Base-by-base conservation (phyloP, 30 jellyfish, hydroid and myxozoan genomes). In the Cassiopea andromeda region DNA sequence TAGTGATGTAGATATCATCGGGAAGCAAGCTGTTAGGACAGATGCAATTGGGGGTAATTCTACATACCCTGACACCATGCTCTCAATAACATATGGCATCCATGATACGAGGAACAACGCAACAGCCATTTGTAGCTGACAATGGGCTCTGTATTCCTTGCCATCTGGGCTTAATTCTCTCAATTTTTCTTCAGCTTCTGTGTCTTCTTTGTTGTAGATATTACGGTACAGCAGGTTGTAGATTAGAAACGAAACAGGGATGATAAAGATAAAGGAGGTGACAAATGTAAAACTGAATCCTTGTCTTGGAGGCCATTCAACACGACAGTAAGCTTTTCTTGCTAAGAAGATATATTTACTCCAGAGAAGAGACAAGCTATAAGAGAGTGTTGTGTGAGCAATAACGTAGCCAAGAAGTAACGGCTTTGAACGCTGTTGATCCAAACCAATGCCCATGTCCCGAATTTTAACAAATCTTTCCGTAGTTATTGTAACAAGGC, bases 241-340 rank as follows among this genome's bases (percentile, higher is more conserved):
- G 86, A 94, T 90, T 59, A 94, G 94, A 46, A 85, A 66, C 43
- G 98, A 94, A 6, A 94, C 98, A 2, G 98, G 98, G 60, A 94
- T 79, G 86, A 94, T 90, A 78, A 94, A 94, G 12, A 94, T 82
- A 54, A 94, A 94, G 7, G 98, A 94, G 14, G 98, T 73, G 82
- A 94, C 43, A 78, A 94, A 94, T 2, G 98, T 85, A 81, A 91
- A 85, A 77, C 98, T 94, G 89, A 90, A 91, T 45, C 98, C 98
- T 46, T 87, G 89, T 45, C 90, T 82, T 16, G 98, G 98, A 60
- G 98, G 98, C 98, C 98, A 94, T 85, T 94, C 98, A 12, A 94
- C 97, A 1, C 97, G 98, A 81, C 98, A 94, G 88, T 83, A 90
- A 0, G 98, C 97, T 82, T 94, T 94, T 61, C 98, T 81, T 60